These are phyloP conservation scores for Keiferia lycopersicella DNA, from an alignment of 2,888 invertebrate species.

Conservation along the genomic window DNA sequence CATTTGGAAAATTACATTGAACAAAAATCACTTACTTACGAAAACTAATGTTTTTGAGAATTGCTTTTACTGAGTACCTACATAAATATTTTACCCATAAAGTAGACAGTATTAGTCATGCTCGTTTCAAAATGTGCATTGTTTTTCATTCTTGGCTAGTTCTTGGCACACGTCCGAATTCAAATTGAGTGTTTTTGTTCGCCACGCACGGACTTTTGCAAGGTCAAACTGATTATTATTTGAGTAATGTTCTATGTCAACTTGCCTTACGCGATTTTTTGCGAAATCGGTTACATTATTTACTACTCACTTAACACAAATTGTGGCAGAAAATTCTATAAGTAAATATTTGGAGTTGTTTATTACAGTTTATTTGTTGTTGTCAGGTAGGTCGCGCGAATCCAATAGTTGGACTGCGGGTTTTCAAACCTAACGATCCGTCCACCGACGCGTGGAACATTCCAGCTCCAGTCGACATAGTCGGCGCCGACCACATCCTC, in stretches of 20 bases:
- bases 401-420: constrained; percentile 85
- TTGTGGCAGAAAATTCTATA: background rate
- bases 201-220: background rate
- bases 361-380: constrained; percentile 29
- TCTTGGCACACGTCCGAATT: constrained; percentile 8
- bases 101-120: background rate
- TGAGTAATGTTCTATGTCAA: constrained; percentile 24
- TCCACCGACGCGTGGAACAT: constrained; percentile 61
- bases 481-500: constrained; percentile 84
- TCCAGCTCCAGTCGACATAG: constrained; percentile 77
- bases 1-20: background rate
- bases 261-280: background rate
- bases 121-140: background rate
- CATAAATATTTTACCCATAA: background rate
- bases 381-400: constrained; percentile 86
- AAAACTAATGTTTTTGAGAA: background rate
- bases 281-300: constrained; percentile 6
- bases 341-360: background rate
- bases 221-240: constrained; percentile 13
- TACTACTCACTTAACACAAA: background rate
- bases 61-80: background rate
- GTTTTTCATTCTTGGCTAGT: constrained; percentile 8
- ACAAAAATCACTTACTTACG: background rate
- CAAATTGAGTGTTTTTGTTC: constrained; percentile 7
- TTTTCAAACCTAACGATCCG: constrained; percentile 75